These are phyloP conservation scores for Elephantulus edwardii DNA, from an alignment of 2,113 vertebrate species.

Conservation along the genomic window DNA sequence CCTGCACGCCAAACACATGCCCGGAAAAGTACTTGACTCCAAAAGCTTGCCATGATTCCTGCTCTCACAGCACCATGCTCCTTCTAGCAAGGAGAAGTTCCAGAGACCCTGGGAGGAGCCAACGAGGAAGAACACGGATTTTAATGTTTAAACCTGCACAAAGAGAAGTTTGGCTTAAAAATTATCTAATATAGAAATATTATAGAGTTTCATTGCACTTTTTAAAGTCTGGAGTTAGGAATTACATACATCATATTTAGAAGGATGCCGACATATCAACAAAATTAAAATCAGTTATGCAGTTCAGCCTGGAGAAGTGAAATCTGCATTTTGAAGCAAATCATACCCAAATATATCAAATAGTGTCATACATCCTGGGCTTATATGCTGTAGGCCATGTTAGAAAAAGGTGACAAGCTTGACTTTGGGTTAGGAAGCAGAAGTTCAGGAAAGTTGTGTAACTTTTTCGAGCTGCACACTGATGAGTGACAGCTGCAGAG, in stretches of 20 bases:
- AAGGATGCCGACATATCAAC: background rate
- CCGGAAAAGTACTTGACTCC: no score
- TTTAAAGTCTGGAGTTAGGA: background rate
- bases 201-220: no score
- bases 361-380: background rate
- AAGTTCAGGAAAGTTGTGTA: background rate
- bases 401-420: conserved; percentile 26
- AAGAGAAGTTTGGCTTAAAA: no score
- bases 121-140: no score
- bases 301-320: background rate
- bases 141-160: no score
- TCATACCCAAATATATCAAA: conserved; percentile 11
- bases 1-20: no score
- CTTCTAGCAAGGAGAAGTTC: no score
- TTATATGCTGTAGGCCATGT: conserved; percentile 8
- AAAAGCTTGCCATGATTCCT: no score
- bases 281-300: background rate
- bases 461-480: background rate
- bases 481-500: background rate
- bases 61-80: no score
- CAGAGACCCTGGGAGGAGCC: no score
- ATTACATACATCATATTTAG: background rate
- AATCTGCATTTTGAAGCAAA: background rate
- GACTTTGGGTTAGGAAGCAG: background rate
- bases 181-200: no score